phyloP scores from a whole-genome alignment of 2,797 vertebrate genomes.

The Diglossa cyanea region DNA sequence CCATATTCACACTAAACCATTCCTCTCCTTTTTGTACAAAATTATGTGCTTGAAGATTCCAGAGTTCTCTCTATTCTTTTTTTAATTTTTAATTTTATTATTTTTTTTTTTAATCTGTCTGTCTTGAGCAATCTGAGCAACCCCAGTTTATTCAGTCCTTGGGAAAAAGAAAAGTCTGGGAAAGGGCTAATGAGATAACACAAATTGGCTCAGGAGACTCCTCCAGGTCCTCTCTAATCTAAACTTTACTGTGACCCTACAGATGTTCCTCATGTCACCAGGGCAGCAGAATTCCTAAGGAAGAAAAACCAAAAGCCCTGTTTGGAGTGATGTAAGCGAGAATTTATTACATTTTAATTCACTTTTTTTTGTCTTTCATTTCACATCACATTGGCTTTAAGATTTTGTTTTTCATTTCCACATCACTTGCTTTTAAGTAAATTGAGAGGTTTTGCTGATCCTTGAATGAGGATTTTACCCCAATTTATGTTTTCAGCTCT shows the following conservation, averaged over 20 bases:
- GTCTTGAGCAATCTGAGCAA: not conserved
- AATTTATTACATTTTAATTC: not conserved
- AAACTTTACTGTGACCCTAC: not conserved
- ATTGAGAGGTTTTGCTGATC: not conserved
- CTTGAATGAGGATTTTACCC: not conserved
- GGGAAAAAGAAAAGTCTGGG: rapidly evolving
- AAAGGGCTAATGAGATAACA: not conserved
- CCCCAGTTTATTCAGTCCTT: not conserved
- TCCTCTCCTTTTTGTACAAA: not conserved
- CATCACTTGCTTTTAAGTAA: not conserved
- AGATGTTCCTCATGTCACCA: not conserved
- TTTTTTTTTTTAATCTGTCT: not conserved
- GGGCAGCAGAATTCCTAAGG: not conserved
- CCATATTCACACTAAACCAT: rapidly evolving
- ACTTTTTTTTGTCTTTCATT: not conserved
- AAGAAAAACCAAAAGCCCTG: not conserved
- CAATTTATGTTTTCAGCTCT: not conserved
- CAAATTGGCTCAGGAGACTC: not conserved
- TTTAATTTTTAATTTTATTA: too few species aligned
- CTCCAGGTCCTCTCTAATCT: not conserved
- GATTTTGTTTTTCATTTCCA: not conserved
- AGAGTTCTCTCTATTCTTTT: rapidly evolving
- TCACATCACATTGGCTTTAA: not conserved
- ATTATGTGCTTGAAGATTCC: not conserved
- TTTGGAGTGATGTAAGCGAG: not conserved